These are phyloP conservation scores for Rallus crepitans DNA, from an alignment of 2,797 vertebrate species.

Conservation along the genomic window DNA sequence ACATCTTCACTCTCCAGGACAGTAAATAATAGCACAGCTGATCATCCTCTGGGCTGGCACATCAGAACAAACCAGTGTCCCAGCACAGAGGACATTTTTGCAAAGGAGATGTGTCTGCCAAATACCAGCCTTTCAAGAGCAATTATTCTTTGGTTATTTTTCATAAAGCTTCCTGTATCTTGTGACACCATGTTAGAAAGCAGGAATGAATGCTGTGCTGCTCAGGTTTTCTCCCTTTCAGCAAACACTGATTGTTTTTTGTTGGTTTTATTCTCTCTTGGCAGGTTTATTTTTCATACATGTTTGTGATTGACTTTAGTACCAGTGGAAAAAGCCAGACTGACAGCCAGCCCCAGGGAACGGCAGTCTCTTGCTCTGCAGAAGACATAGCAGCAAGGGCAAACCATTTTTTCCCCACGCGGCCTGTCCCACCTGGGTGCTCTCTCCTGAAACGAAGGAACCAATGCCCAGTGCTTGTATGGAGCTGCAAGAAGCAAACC, in stretches of 20 bases:
- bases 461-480: background rate
- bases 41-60: background rate
- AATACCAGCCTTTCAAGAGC: background rate
- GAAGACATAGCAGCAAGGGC: background rate
- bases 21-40: background rate
- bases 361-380: background rate
- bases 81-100: background rate
- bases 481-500: background rate
- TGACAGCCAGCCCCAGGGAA: background rate
- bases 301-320: background rate
- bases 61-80: background rate
- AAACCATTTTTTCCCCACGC: background rate
- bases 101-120: background rate
- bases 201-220: background rate
- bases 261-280: conserved; percentile 21
- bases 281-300: conserved; percentile 34
- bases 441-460: background rate
- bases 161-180: background rate
- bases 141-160: background rate
- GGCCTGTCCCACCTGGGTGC: background rate
- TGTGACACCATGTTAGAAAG: background rate
- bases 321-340: background rate
- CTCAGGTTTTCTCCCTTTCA: conserved; percentile 23
- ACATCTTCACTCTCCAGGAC: background rate
- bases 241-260: conserved; percentile 18